phyloP scores from a whole-genome alignment of 2,888 invertebrate species.

The Nipponacmea schrenckii region DNA sequence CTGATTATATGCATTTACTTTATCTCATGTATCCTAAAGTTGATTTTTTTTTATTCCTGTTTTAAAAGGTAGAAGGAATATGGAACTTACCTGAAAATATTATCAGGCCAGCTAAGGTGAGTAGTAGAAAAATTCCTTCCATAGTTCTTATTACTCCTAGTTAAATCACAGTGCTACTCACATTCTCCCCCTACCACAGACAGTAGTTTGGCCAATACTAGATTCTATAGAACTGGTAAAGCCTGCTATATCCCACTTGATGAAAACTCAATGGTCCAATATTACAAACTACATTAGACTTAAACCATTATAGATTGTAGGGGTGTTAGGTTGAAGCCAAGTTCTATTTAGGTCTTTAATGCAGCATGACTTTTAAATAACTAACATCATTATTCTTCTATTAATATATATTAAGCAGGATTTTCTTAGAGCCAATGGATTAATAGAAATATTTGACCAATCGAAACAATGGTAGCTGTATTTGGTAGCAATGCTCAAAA shows the following conservation, averaged over 20 bases:
- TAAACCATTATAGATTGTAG: not conserved
- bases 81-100: slow-evolving; percentile 1
- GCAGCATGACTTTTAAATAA: no score
- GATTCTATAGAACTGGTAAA: not conserved
- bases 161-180: slow-evolving; percentile 3
- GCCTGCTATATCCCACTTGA: not conserved
- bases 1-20: no score
- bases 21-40: no score
- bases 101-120: not conserved
- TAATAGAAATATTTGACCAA: no score
- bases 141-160: not conserved
- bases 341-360: no score
- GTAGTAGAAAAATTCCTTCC: slow-evolving; percentile 8
- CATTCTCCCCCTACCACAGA: slow-evolving; percentile 2
- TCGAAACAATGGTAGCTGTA: no score
- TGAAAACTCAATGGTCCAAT: slow-evolving; percentile 8
- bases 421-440: no score
- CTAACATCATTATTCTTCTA: no score
- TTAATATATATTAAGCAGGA: no score
- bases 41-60: no score
- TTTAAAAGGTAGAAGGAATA: no score
- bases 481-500: no score
- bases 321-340: not conserved
- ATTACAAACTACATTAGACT: slow-evolving; percentile 7
- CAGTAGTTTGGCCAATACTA: not conserved